Evolutionary conservation across 2,797 vertebrate species (phyloP).

Genomic region (Rhabdomys pumilio): DNA sequence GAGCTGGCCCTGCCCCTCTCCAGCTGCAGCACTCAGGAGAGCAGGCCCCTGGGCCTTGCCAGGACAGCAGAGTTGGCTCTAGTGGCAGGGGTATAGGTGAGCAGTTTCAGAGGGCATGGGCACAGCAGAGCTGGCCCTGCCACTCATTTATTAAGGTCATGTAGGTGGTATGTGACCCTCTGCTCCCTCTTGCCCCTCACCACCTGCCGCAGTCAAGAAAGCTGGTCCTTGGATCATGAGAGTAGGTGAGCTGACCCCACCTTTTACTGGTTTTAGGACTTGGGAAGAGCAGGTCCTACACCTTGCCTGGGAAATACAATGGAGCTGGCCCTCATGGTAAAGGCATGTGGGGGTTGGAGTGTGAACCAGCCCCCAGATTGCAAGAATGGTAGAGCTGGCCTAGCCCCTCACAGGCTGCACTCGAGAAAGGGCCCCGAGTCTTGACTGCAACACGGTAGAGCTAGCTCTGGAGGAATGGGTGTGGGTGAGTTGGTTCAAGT

Average conservation of each 20-base stretch:
- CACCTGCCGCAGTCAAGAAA: too few species aligned
- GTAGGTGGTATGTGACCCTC: too few species aligned
- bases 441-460: not conserved
- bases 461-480: not conserved
- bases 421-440: not conserved
- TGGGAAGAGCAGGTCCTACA: too few species aligned
- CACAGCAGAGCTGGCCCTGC: not conserved
- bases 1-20: not conserved
- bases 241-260: too few species aligned
- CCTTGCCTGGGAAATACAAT: too few species aligned
- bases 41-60: not conserved
- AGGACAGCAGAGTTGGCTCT: not conserved
- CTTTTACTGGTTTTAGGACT: too few species aligned
- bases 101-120: not conserved
- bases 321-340: not conserved
- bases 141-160: too few species aligned
- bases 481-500: not conserved
- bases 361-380: not conserved
- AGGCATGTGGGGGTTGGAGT: not conserved
- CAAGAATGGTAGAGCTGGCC: not conserved
- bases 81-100: not conserved
- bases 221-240: too few species aligned
- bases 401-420: not conserved
- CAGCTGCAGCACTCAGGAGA: not conserved
- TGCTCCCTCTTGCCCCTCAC: too few species aligned